These are phyloP conservation scores for Aspidapion aeneum DNA, from an alignment of 2,888 invertebrate species.

Conservation along the genomic window DNA sequence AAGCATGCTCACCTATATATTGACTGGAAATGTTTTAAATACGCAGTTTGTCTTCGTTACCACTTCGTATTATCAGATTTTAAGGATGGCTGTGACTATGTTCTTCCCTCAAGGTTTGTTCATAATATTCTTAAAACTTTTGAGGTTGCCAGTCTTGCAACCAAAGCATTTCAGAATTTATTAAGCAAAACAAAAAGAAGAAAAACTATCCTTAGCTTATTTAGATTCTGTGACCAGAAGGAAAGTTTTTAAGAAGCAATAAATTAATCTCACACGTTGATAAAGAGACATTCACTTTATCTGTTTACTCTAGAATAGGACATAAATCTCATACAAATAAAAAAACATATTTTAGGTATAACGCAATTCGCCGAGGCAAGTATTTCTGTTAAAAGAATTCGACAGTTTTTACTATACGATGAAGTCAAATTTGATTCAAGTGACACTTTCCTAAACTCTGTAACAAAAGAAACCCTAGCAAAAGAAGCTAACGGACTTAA, in stretches of 20 bases:
- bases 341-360: slow-evolving; percentile 42
- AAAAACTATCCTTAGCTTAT: too few relatives aligned
- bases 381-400: slow-evolving; percentile 46
- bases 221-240: too few relatives aligned
- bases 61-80: slow-evolving; percentile 70
- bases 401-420: slow-evolving; percentile 52
- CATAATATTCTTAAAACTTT: too few relatives aligned
- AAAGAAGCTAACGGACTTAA: not conserved
- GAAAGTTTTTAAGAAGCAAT: too few relatives aligned
- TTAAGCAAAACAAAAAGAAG: too few relatives aligned
- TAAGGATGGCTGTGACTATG: slow-evolving; percentile 64
- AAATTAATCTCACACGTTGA: too few relatives aligned
- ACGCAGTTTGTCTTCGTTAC: slow-evolving; percentile 69
- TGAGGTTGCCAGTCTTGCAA: too few relatives aligned
- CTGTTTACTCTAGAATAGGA: too few relatives aligned
- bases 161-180: too few relatives aligned
- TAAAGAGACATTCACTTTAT: too few relatives aligned
- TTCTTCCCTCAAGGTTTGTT: slow-evolving; percentile 53
- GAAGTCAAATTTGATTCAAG: slow-evolving; percentile 19
- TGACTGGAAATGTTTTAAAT: slow-evolving; percentile 54
- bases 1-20: slow-evolving; percentile 71
- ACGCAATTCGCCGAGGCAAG: slow-evolving; percentile 65
- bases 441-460: slow-evolving; percentile 1
- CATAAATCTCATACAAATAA: too few relatives aligned
- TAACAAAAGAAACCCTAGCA: not conserved